A percentile compares a stretch with the other conserved stretches of the same genome.
Evolutionary conservation across 1,140 invertebrate species (phyloP).

Genomic region (Drosophila bocqueti): DNA sequence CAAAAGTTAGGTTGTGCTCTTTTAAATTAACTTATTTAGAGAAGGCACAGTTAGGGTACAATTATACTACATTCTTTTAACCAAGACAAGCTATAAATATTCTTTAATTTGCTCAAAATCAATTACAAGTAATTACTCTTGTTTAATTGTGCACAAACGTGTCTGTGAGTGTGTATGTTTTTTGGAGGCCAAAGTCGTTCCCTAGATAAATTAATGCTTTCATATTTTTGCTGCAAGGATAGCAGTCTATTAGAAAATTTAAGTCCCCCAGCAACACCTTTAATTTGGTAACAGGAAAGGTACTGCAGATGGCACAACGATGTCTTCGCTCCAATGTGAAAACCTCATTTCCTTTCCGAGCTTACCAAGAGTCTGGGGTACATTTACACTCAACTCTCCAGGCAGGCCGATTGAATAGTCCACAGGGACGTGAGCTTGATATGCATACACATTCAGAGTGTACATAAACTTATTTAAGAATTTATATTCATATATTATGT

Average conservation of each 20-base stretch:
- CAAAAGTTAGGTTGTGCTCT: background rate
- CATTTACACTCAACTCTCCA: conserved; percentile 12
- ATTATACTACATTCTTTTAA: too few relatives aligned
- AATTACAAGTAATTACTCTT: background rate
- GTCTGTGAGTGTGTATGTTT: background rate
- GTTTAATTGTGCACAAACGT: background rate
- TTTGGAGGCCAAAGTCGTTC: background rate
- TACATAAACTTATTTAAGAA: too few relatives aligned
- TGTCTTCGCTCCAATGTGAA: conserved; percentile 9
- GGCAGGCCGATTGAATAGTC: conserved; percentile 31
- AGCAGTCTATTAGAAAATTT: background rate
- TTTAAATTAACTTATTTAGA: conserved; percentile 1
- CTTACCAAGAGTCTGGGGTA: background rate
- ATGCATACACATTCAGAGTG: conserved; percentile 11
- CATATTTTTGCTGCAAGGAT: background rate
- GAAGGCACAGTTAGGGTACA: background rate
- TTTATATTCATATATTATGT: too few relatives aligned
- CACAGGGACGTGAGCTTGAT: conserved; percentile 33
- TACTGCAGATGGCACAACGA: background rate
- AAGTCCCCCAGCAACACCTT: background rate
- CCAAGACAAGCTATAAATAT: background rate
- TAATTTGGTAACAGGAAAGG: conserved; percentile 15
- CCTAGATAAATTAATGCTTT: background rate
- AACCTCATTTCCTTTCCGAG: conserved; percentile 29
- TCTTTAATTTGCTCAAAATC: background rate